A percentile compares a stretch with the other conserved stretches of the same genome.
Conservation (phyloP, 2,888 invertebrate genomes). For the Mayetiola destructor region DNA sequence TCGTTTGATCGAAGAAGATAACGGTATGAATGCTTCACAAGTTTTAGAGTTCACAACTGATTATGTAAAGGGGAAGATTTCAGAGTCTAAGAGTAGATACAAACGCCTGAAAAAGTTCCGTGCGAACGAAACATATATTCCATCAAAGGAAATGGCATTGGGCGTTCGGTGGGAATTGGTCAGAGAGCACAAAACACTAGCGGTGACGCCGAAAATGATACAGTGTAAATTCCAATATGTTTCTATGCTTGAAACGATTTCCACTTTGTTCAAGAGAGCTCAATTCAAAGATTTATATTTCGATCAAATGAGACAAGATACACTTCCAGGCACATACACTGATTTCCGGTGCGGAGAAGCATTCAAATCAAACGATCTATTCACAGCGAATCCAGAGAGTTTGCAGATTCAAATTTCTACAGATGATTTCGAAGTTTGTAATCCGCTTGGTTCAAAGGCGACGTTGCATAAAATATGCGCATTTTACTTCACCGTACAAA, state of each 20-base stretch:
- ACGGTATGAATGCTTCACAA: neutral
- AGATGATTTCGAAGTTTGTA: neutral
- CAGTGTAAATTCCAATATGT: neutral
- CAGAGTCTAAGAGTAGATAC: neutral
- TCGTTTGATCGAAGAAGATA: neutral
- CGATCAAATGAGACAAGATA: neutral
- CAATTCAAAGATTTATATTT: neutral
- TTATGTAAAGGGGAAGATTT: neutral
- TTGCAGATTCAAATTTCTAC: neutral
- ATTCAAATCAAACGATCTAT: neutral
- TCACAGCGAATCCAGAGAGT: neutral
- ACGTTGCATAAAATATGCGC: neutral
- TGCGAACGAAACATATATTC: neutral
- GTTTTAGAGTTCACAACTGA: neutral
- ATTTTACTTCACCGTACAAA: neutral
- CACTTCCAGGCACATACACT: neutral
- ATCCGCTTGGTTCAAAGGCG: neutral
- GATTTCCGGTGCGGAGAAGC: neutral
- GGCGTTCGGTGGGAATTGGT: neutral
- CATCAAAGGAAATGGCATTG: neutral
- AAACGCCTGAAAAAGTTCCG: neutral
- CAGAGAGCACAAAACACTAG: neutral
- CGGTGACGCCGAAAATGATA: neutral
- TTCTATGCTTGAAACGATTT: neutral
- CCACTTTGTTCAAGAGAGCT: neutral